phyloP scores from a whole-genome alignment of 2,113 vertebrate genomes.

The Phrynocephalus versicolor region DNA sequence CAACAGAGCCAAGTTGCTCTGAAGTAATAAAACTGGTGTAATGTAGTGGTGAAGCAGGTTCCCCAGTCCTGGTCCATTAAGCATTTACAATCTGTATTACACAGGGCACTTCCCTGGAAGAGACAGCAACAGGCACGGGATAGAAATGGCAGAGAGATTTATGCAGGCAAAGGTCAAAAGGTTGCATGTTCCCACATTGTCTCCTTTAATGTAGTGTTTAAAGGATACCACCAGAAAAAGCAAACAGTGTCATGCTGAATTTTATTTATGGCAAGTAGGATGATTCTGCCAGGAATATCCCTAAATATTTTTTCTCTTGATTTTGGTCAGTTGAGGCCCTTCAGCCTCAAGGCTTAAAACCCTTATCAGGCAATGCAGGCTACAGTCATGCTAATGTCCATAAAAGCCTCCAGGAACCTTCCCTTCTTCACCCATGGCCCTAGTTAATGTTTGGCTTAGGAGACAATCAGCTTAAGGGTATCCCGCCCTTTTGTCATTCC shows the following conservation, averaged over 20 bases:
- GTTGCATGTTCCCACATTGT: conserved; percentile 26
- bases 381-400: background rate
- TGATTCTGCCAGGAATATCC: background rate
- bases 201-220: conserved; percentile 32
- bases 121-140: conserved; percentile 11
- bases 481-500: background rate
- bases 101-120: fast-evolving
- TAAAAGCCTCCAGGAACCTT: background rate
- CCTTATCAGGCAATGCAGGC: background rate
- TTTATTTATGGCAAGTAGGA: conserved; percentile 3
- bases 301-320: conserved; percentile 4
- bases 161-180: conserved; percentile 1
- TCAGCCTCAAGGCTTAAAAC: background rate
- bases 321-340: background rate
- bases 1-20: background rate
- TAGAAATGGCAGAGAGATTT: conserved; percentile 10
- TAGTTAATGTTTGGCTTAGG: background rate
- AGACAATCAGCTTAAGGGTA: background rate
- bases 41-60: conserved; percentile 9
- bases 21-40: background rate
- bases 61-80: background rate
- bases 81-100: conserved; percentile 11
- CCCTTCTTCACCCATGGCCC: background rate
- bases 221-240: conserved; percentile 14
- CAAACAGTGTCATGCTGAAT: conserved; percentile 25